Percentiles rank a stretch among this genome's conserved stretches.
These are phyloP conservation scores for Byasa hedistus DNA, from an alignment of 2,888 invertebrate genomes.

Conservation along the genomic window DNA sequence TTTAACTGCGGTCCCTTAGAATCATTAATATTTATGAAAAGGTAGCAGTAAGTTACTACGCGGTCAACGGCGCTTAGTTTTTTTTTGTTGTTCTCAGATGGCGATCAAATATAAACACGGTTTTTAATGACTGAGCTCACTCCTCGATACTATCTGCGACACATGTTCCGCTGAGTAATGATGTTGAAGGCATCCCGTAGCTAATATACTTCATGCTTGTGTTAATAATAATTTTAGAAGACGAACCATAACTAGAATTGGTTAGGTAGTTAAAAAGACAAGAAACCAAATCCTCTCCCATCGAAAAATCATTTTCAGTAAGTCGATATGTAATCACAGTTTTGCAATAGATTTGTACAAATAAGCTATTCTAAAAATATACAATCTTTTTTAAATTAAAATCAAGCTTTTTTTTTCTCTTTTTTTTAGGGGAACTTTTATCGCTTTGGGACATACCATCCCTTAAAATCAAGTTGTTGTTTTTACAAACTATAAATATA, in stretches of 20 bases:
- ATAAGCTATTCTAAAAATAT: too few relatives aligned
- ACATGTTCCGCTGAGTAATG: constrained; percentile 71
- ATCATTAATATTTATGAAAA: constrained; percentile 25
- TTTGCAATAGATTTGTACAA: too few relatives aligned
- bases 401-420: too few relatives aligned
- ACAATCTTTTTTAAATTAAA: too few relatives aligned
- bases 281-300: too few relatives aligned
- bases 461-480: too few relatives aligned
- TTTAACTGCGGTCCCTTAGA: constrained; percentile 11
- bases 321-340: too few relatives aligned
- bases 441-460: too few relatives aligned
- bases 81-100: constrained; percentile 20
- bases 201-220: constrained; percentile 33
- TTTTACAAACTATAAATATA: too few relatives aligned
- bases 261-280: too few relatives aligned
- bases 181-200: constrained; percentile 53
- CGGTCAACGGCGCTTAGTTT: constrained; percentile 19
- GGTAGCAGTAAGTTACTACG: constrained; percentile 11
- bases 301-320: too few relatives aligned
- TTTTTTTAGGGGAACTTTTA: too few relatives aligned
- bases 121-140: constrained; percentile 53
- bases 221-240: background rate
- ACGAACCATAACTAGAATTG: background rate
- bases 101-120: constrained; percentile 53
- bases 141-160: constrained; percentile 64